Conservation (phyloP, 2,888 invertebrate species). For the Nemapogon koenigi region DNA sequence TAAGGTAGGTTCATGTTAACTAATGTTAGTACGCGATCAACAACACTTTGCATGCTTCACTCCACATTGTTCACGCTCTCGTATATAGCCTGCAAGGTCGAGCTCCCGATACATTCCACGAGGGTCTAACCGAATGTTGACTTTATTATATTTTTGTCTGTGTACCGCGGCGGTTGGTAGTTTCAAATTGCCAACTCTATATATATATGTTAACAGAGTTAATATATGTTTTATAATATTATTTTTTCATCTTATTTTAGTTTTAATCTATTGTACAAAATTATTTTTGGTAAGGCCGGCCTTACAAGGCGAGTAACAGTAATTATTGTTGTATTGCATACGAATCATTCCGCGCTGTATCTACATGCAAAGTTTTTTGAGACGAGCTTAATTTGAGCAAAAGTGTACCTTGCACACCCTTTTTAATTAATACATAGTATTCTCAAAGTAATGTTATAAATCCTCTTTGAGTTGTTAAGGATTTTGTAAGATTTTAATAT, state of each 20-base stretch:
- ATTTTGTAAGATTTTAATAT: too few species aligned
- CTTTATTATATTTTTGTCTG: slow-evolving; percentile 29
- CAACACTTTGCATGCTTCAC: too few species aligned
- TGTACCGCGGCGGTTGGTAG: slow-evolving; percentile 10
- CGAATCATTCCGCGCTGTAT: too few species aligned
- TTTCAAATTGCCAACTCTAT: not conserved
- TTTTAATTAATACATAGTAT: too few species aligned
- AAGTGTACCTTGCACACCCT: too few species aligned
- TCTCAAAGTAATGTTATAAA: too few species aligned
- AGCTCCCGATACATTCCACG: slow-evolving; percentile 60
- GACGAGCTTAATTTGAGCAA: too few species aligned
- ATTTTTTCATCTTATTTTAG: not conserved
- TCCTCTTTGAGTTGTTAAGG: too few species aligned
- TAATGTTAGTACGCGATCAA: slow-evolving; percentile 54
- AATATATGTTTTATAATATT: too few species aligned
- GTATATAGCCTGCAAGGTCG: slow-evolving; percentile 57
- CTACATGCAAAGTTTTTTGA: too few species aligned
- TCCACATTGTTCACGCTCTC: slow-evolving; percentile 5
- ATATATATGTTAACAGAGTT: not conserved
- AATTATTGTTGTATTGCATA: too few species aligned
- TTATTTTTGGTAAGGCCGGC: not conserved
- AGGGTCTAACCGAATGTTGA: slow-evolving; percentile 52
- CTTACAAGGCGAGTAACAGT: too few species aligned
- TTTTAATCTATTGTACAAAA: not conserved
- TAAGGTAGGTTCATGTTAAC: slow-evolving; percentile 60